Percentiles rank a stretch among this genome's conserved stretches.
phyloP scores from a whole-genome alignment of 1,140 invertebrate genomes.

The Lordiphosa collinella region DNA sequence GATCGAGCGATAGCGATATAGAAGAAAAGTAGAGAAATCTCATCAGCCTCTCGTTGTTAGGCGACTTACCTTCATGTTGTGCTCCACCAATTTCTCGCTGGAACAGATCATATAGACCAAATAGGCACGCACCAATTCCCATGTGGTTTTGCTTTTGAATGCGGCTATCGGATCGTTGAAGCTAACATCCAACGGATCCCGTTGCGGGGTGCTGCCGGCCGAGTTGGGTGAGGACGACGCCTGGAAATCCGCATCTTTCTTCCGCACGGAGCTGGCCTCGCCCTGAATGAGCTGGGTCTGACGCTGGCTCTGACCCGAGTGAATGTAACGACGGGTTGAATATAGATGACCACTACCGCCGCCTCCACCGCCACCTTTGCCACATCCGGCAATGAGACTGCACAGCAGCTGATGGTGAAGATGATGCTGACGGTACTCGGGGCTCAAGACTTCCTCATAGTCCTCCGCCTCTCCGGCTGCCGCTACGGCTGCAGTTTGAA shows the following conservation, averaged over 20 bases:
- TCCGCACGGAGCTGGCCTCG: background rate
- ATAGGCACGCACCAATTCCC: constrained; percentile 94
- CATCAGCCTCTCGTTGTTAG: too few species aligned
- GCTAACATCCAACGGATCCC: constrained; percentile 91
- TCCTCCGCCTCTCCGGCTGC: background rate
- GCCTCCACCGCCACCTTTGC: background rate
- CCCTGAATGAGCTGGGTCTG: constrained; percentile 21
- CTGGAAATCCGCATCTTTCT: background rate
- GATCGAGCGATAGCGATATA: too few species aligned
- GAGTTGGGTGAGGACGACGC: constrained; percentile 5
- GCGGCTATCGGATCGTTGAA: constrained; percentile 90
- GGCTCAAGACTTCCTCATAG: background rate
- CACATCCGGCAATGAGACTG: background rate
- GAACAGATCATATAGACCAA: constrained; percentile 96
- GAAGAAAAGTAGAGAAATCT: too few species aligned
- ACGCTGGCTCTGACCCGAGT: constrained; percentile 9
- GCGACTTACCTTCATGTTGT: constrained; percentile 93
- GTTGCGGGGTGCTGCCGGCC: constrained; percentile 76
- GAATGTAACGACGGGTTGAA: constrained; percentile 15
- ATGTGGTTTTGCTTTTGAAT: constrained; percentile 97
- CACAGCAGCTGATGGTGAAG: background rate
- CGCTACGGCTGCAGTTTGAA: background rate
- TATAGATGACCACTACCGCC: too few species aligned
- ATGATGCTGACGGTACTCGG: background rate
- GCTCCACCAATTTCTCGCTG: constrained; percentile 92